These are phyloP conservation scores for Drosophila picticornis DNA, from an alignment of 2,888 invertebrate species.

Conservation along the genomic window DNA sequence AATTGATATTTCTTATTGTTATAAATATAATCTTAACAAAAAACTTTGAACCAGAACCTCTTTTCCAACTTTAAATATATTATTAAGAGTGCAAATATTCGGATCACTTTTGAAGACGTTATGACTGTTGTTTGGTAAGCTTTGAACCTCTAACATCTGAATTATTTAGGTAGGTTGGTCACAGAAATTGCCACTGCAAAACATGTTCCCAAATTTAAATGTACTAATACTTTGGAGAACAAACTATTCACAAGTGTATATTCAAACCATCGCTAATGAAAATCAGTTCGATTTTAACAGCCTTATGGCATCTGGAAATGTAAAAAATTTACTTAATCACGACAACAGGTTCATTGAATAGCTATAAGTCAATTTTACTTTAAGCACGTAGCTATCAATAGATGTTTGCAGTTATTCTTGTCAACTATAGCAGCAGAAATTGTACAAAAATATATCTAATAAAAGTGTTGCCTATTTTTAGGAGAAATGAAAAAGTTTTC, in stretches of 20 bases:
- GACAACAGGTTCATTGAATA: neutral
- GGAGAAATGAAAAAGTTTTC: slow-evolving; percentile 10
- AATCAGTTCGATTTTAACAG: neutral
- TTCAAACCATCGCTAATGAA: neutral
- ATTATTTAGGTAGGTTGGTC: neutral
- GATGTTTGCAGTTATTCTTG: neutral
- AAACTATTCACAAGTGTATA: neutral
- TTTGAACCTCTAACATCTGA: neutral
- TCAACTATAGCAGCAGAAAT: neutral
- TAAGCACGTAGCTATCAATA: neutral
- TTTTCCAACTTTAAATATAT: neutral
- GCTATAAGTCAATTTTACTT: neutral
- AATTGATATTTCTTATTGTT: neutral
- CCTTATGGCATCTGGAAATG: neutral
- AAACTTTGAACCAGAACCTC: neutral
- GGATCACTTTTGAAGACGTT: neutral
- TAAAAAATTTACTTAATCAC: neutral
- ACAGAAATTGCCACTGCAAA: neutral
- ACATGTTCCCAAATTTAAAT: neutral
- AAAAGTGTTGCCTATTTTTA: slow-evolving; percentile 47
- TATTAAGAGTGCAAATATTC: too few species aligned
- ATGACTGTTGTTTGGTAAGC: neutral
- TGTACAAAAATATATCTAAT: neutral
- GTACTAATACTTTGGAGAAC: too few species aligned
- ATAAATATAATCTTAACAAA: neutral